Evolutionary conservation across 2,888 invertebrate species (phyloP).

Genomic region (Amiota mariae): DNA sequence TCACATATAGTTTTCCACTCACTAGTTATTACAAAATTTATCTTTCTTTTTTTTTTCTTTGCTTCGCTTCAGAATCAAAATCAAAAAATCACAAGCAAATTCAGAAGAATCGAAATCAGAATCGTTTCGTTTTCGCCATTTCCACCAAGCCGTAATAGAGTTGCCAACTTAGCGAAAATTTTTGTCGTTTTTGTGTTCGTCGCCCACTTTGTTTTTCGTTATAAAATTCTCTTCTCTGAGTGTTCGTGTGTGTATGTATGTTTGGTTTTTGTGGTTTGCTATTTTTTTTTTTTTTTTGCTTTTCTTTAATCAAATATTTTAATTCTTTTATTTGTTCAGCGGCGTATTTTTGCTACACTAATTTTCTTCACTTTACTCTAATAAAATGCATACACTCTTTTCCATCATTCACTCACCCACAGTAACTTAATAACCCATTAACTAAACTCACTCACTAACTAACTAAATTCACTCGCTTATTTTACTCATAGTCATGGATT

Average conservation of each 20-base stretch:
- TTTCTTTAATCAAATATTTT: no score
- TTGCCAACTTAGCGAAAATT: neutral
- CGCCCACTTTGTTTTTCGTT: constrained; percentile 14
- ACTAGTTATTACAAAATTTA: no score
- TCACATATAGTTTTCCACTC: neutral
- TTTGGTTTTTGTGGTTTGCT: neutral
- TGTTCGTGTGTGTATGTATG: neutral
- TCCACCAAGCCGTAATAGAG: constrained; percentile 18
- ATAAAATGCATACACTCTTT: no score
- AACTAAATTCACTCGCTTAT: no score
- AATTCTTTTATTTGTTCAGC: neutral
- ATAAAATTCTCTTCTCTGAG: neutral
- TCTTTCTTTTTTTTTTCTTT: neutral
- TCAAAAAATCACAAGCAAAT: neutral
- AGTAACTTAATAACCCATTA: no score
- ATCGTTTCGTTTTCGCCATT: constrained; percentile 6
- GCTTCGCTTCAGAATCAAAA: neutral
- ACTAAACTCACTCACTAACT: no score
- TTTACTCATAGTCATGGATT: no score
- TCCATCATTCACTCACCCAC: no score
- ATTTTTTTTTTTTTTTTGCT: neutral
- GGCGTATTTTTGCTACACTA: constrained; percentile 7
- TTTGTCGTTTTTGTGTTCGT: neutral
- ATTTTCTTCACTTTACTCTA: neutral
- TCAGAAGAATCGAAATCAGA: neutral